Percentiles rank a stretch among this genome's conserved stretches.
Evolutionary conservation across 2,888 invertebrate species (phyloP).

Genomic region (Cinara cedri): DNA sequence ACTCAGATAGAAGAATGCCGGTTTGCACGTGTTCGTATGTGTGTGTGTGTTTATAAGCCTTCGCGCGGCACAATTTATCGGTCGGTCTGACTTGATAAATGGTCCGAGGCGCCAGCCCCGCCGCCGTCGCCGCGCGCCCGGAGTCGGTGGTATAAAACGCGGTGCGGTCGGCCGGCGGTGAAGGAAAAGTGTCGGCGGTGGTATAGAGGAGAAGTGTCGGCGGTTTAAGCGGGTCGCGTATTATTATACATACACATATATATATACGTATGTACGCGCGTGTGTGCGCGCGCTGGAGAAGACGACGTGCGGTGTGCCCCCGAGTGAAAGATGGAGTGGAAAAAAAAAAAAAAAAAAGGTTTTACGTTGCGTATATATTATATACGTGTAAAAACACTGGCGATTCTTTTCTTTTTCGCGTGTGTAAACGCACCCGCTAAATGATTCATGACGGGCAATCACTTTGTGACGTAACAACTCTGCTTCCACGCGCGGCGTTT

Average conservation of each 20-base stretch:
- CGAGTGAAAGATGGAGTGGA: neutral
- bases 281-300: neutral
- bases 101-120: conserved; percentile 27
- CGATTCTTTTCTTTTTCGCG: neutral
- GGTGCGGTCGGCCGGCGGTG: neutral
- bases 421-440: conserved; percentile 36
- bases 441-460: conserved; percentile 56
- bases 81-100: conserved; percentile 54
- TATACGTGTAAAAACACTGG: too few relatives aligned
- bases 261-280: neutral
- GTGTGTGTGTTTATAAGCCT: conserved; percentile 19
- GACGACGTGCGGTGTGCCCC: neutral
- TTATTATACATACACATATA: neutral
- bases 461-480: conserved; percentile 45
- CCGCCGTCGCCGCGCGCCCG: neutral
- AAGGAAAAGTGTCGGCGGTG: neutral
- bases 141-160: too few relatives aligned
- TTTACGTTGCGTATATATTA: neutral
- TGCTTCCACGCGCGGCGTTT: neutral
- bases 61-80: conserved; percentile 40
- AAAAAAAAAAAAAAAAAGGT: conserved; percentile 31
- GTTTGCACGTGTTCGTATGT: too few relatives aligned
- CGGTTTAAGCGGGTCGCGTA: conserved; percentile 18
- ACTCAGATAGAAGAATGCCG: too few relatives aligned
- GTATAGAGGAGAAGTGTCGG: too few relatives aligned